Base-by-base conservation (phyloP, 2,888 invertebrate species). In the Globia sparganii region DNA sequence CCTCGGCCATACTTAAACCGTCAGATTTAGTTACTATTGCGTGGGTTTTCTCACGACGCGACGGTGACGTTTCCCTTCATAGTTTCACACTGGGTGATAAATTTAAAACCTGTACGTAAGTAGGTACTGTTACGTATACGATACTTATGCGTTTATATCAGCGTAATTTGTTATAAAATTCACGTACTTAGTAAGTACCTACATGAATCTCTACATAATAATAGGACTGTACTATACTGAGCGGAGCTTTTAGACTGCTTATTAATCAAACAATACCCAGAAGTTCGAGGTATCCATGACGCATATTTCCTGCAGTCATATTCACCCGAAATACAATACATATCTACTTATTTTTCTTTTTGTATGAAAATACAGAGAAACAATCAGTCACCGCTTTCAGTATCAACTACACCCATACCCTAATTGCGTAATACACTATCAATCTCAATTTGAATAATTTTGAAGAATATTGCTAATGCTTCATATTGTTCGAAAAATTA, bases 31-130 rank as follows among this genome's bases (percentile, higher is more conserved):
- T 62, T 83, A 80, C 65, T 65, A 73, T 84, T 37, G 71, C 80
- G 80, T 80, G 68, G 76, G 76, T 76, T 59, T 75, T 79, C 80
- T 72, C 74, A 79, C 75, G 72, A 59, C n/a, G n/a, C n/a, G n/a
- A n/a, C n/a, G n/a, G n/a, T n/a, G 53, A 28, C 34, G 62, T 71
- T 83, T 83, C 79, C 46, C 62, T 79, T 83, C 75, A 72, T 56
- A 83, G 64, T 78, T 68, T 71, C 43, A 67, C 31, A 61, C 59
- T 66, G 59, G 62, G 80, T 65, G 67, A 76, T 76, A 76, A 66
- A 68, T 76, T 79, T 64, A 31, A 71, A 64, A 62, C 56, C 21
- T 58, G 18, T 43, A 65, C 72, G 68, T 65, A 71, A 58, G 53
- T 65, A 71, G 53, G 53, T 62, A 68, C 37, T 34, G 43, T 59